These are phyloP conservation scores for Oryzias javanicus DNA, from an alignment of 2,113 vertebrate species.

Conservation along the genomic window DNA sequence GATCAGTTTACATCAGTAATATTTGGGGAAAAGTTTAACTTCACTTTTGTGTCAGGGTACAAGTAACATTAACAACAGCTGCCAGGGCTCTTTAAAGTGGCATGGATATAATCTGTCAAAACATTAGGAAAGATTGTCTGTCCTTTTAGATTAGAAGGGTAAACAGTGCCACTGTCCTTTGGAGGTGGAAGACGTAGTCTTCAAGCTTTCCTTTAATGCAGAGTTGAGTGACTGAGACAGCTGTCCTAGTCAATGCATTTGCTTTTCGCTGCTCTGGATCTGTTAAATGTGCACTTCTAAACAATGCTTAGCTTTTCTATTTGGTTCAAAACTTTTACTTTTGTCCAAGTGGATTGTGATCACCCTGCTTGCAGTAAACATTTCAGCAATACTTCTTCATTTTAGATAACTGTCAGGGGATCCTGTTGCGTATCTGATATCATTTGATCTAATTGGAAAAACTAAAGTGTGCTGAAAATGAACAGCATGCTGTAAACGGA, in stretches of 20 bases:
- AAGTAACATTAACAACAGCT: conserved; percentile 44
- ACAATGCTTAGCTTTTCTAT: conserved; percentile 4
- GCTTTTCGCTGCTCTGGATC: conserved; percentile 16
- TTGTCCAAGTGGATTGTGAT: conserved; percentile 24
- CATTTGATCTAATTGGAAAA: conserved; percentile 62
- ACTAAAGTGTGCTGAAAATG: conserved; percentile 22
- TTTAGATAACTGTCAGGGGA: conserved; percentile 35
- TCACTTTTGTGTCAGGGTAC: conserved; percentile 22
- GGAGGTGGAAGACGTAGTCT: conserved; percentile 48
- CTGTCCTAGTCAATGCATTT: conserved; percentile 32
- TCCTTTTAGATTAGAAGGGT: conserved; percentile 46
- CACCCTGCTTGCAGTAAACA: conserved; percentile 45
- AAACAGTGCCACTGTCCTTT: conserved; percentile 62
- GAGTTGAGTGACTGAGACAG: conserved; percentile 54
- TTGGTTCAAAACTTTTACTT: conserved; percentile 12
- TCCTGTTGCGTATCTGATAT: conserved; percentile 44
- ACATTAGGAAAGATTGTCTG: conserved; percentile 34
- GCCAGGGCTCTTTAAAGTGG: conserved; percentile 40
- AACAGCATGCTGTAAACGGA: conserved; percentile 37
- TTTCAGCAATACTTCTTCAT: conserved; percentile 42
- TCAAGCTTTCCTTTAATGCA: conserved; percentile 56
- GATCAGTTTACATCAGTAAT: conserved; percentile 40
- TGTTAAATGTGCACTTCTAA: conserved; percentile 16
- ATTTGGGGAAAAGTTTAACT: conserved; percentile 22
- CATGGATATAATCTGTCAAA: conserved; percentile 50